These are phyloP conservation scores for Apamea monoglypha DNA, from an alignment of 2,888 invertebrate genomes.

Conservation along the genomic window DNA sequence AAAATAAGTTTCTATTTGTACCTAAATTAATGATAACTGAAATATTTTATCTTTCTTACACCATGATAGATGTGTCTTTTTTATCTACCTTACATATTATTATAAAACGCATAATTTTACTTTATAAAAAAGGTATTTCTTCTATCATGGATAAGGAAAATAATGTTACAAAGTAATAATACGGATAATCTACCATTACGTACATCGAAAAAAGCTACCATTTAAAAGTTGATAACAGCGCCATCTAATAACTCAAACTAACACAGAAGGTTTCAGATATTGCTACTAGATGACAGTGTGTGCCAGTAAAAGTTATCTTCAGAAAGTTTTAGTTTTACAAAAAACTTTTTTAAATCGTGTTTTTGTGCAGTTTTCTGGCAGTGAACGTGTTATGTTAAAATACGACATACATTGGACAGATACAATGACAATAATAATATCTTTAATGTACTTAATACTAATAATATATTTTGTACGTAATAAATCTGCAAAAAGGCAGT, in stretches of 20 bases:
- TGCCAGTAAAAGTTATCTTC: not conserved
- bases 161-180: slow-evolving; percentile 9
- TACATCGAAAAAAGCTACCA: slow-evolving; percentile 24
- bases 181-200: slow-evolving; percentile 34
- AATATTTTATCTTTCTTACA: not conserved
- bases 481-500: slow-evolving; percentile 58
- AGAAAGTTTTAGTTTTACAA: slow-evolving; percentile 1
- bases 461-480: slow-evolving; percentile 65
- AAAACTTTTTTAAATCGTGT: slow-evolving; percentile 7
- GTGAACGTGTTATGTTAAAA: slow-evolving; percentile 10
- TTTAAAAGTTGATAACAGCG: not conserved
- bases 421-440: slow-evolving; percentile 41
- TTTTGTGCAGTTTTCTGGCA: slow-evolving; percentile 33
- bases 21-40: slow-evolving; percentile 22
- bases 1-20: slow-evolving; percentile 48
- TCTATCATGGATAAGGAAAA: not conserved
- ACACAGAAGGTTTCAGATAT: not conserved
- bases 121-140: not conserved
- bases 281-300: slow-evolving; percentile 23
- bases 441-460: slow-evolving; percentile 25
- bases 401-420: slow-evolving; percentile 17
- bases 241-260: slow-evolving; percentile 3
- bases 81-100: not conserved
- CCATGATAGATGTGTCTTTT: not conserved
- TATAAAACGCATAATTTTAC: not conserved